Conservation (phyloP, 2,113 vertebrate species). For the Chaetorhynchus papuensis region DNA sequence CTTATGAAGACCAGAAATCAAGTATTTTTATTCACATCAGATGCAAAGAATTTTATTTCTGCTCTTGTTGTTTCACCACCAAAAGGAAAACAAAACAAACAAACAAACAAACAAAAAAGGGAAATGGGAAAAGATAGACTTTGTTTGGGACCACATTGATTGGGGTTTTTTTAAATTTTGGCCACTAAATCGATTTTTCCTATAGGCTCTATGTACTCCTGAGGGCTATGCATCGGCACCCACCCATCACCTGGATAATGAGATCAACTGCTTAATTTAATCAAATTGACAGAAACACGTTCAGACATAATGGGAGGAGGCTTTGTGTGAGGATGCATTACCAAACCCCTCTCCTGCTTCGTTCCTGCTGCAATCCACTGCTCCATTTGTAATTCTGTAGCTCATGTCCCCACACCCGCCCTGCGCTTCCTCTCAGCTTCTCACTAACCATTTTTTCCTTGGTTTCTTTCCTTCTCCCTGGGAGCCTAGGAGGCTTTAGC, state of each 20-base stretch:
- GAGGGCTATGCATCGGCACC: neutral
- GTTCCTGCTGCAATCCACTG: neutral
- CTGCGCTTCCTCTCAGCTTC: neutral
- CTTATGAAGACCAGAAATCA: neutral
- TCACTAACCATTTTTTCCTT: neutral
- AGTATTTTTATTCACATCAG: neutral
- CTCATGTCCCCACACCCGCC: accelerated
- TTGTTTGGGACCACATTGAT: neutral
- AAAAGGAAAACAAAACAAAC: neutral
- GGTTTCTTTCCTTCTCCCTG: neutral
- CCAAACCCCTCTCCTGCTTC: neutral
- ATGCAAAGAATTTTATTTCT: neutral
- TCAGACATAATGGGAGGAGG: neutral
- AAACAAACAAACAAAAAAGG: no score
- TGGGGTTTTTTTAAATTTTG: neutral
- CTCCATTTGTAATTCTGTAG: neutral
- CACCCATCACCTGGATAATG: neutral
- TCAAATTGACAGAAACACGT: neutral
- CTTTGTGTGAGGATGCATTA: neutral
- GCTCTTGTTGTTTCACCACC: neutral
- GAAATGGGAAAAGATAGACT: neutral
- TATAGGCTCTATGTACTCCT: neutral
- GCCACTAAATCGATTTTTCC: neutral
- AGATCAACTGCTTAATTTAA: slow-evolving; percentile 6
- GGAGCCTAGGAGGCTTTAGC: neutral